Evolutionary conservation across 2,113 vertebrate species (phyloP), one percentile per base, ranked within the genome.

Genomic region (Cyphomyrus plagiostoma): DNA sequence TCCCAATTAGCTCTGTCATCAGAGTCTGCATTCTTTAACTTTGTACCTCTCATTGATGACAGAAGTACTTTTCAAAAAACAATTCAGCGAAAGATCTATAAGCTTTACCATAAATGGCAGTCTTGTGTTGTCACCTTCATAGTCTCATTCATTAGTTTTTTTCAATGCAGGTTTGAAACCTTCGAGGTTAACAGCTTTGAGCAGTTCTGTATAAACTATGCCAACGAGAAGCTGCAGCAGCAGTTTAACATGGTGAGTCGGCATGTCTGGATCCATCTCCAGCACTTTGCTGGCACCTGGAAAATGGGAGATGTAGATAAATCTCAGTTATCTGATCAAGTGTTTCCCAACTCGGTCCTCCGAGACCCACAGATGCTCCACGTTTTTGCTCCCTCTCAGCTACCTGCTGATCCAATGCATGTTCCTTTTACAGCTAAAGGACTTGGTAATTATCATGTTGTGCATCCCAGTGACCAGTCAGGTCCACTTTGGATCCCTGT

Each of bases 161-260:
- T 94, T 15, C 92, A 85, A 94, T 92, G 46, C 92, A 99, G 98
- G 92, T 99, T 99, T 95, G 98, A 99, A 95, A 99, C 98, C 1
- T 99, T 99, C 77, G 98, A 99, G 93, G 97, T 98, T 94, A 99
- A 99, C 96, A 99, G 98, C 94, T 99, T 99, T 94, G 98, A 99
- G 93, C 98, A 99, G 92, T 99, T 99, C 94, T 99, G 98, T 92
- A 99, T 99, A 93, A 99, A 99, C 95, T 99, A 99, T 66, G 98
- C 98, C 91, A 99, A 99, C 3, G 98, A 99, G 93, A 99, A 99
- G 88, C 97, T 99, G 46, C 98, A 99, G 94, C 98, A 99, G 82
- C 98, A 99, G 92, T 99, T 99, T 94, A 99, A 99, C 95, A 98
- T 99, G 98, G 98, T 99, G 95, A 97, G 97, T 91, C 93, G 5